Conservation (phyloP, 2,888 invertebrate species). For the Slavum lentiscoides region DNA sequence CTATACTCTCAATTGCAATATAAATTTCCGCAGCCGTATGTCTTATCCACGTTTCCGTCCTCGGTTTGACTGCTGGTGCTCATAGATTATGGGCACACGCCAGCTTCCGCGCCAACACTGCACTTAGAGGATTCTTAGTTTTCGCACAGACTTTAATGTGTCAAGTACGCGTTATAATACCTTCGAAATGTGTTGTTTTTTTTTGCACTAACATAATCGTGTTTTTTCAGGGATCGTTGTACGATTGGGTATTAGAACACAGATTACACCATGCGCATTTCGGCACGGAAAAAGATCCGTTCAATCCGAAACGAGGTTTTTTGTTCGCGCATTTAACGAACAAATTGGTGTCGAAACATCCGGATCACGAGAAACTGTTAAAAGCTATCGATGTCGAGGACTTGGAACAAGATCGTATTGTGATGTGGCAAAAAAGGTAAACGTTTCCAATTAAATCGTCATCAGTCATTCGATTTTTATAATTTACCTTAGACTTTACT, state of each 20-base stretch:
- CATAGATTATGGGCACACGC: conserved; percentile 93
- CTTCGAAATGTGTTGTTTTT: neutral
- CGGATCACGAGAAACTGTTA: conserved; percentile 68
- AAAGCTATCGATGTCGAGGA: conserved; percentile 78
- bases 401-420: conserved; percentile 73
- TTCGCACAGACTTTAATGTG: conserved; percentile 84
- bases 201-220: neutral
- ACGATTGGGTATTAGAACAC: conserved; percentile 82
- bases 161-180: conserved; percentile 67
- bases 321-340: conserved; percentile 78
- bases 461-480: conserved; percentile 16
- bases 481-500: conserved; percentile 11
- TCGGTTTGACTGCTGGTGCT: conserved; percentile 88
- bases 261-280: conserved; percentile 83
- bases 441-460: conserved; percentile 54
- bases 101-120: conserved; percentile 75
- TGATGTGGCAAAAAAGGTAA: conserved; percentile 81
- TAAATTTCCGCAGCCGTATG: conserved; percentile 65
- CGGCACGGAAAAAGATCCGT: conserved; percentile 79
- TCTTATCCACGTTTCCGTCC: conserved; percentile 67
- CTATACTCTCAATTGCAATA: neutral
- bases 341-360: conserved; percentile 69
- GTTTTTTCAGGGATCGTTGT: conserved; percentile 72
- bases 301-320: conserved; percentile 78
- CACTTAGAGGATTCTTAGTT: conserved; percentile 76